These are phyloP conservation scores for Prunella himalayana DNA, from an alignment of 2,113 vertebrate species.

Conservation along the genomic window DNA sequence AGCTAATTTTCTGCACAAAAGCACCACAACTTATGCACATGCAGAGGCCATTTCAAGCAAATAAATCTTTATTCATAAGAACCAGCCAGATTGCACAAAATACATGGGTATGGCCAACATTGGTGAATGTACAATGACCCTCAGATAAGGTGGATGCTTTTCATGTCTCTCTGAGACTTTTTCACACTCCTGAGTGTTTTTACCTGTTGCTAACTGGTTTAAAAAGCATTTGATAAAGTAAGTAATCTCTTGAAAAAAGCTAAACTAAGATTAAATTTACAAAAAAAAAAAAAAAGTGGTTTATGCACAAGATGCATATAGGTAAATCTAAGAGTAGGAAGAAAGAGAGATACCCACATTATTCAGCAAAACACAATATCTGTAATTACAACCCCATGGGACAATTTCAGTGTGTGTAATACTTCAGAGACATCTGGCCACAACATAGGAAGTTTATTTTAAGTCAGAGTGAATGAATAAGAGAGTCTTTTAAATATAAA, in stretches of 20 bases:
- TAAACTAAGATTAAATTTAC: not conserved
- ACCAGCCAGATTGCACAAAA: not conserved
- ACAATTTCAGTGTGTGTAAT: not conserved
- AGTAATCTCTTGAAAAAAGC: not conserved
- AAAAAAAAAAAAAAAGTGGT: not conserved
- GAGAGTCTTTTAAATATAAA: not conserved
- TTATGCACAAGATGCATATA: not conserved
- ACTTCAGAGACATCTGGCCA: not conserved
- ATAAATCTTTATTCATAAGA: not conserved
- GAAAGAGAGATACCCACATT: not conserved
- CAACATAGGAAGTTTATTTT: not conserved
- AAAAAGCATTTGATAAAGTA: not conserved
- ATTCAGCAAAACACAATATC: not conserved
- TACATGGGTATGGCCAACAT: rapidly evolving
- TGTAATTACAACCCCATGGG: not conserved
- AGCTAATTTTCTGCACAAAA: not conserved
- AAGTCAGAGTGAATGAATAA: not conserved
- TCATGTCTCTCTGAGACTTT: not conserved
- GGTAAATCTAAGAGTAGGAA: not conserved
- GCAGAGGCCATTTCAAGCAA: not conserved
- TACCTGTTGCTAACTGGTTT: not conserved
- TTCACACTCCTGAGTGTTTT: not conserved
- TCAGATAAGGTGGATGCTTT: not conserved
- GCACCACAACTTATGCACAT: not conserved
- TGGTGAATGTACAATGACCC: not conserved